Evolutionary conservation across 2,113 vertebrate genomes (phyloP).

Genomic region (Pollimyrus isidori): DNA sequence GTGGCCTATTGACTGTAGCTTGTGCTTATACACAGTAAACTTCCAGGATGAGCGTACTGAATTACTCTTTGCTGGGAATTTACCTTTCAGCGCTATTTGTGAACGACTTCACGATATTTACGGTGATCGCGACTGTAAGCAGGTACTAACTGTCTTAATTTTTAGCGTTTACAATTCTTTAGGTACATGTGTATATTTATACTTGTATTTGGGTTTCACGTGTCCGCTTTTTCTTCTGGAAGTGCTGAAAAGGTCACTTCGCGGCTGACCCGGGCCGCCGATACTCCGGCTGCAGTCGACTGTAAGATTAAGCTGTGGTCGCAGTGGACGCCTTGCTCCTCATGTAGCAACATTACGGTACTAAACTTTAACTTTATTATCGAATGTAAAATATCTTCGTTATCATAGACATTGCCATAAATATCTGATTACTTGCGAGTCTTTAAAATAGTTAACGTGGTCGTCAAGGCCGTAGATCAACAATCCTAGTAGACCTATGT

Average conservation of each 20-base stretch:
- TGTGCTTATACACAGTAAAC: not conserved
- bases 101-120: not conserved
- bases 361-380: conserved; percentile 35
- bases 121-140: conserved; percentile 27
- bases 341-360: conserved; percentile 77
- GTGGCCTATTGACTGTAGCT: conserved; percentile 10
- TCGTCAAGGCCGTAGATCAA: not conserved
- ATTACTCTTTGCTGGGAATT: conserved; percentile 26
- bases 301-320: conserved; percentile 76
- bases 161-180: not conserved
- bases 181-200: not conserved
- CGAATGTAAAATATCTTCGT: not conserved
- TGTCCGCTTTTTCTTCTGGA: not conserved
- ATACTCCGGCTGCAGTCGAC: conserved; percentile 48
- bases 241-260: not conserved
- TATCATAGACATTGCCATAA: not conserved
- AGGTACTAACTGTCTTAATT: conserved; percentile 32
- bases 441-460: not conserved
- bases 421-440: not conserved
- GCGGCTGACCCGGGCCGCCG: conserved; percentile 42
- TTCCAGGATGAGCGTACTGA: conserved; percentile 32
- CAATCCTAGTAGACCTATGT: not conserved
- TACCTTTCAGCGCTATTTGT: conserved; percentile 31
- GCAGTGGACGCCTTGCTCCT: conserved; percentile 73
- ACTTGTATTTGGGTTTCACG: not conserved